phyloP scores from a whole-genome alignment of 2,113 vertebrate species.

The Callorhinus ursinus region DNA sequence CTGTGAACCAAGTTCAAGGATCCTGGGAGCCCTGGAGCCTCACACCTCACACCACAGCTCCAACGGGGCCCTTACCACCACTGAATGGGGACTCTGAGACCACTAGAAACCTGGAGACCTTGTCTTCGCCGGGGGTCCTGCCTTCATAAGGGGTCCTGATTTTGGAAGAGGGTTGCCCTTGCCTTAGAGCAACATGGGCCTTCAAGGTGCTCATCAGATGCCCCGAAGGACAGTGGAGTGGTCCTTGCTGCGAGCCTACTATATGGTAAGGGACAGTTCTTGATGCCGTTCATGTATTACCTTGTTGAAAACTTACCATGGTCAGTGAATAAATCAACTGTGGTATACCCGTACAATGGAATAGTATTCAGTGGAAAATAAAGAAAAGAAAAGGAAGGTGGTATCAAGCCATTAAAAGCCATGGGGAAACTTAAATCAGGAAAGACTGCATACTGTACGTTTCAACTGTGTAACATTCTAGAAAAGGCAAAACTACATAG shows the following conservation, averaged over 20 bases:
- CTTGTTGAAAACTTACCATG: not conserved
- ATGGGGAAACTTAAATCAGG: not conserved
- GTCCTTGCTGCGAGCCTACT: not conserved
- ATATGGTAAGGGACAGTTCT: not conserved
- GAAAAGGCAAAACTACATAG: not conserved
- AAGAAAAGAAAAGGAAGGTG: not conserved
- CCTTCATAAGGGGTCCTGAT: not conserved
- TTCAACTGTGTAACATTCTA: not conserved
- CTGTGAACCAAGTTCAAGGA: not conserved
- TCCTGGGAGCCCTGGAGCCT: not conserved
- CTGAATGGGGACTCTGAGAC: not conserved
- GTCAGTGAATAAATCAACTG: not conserved
- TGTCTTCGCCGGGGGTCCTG: not conserved
- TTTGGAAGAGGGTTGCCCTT: not conserved
- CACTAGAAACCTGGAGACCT: not conserved
- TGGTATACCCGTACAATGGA: not conserved
- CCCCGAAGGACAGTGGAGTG: not conserved
- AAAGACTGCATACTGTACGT: not conserved
- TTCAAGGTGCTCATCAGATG: not conserved
- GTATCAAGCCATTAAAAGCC: not conserved
- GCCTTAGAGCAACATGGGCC: no score
- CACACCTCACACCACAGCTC: not conserved
- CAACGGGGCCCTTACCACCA: fast-evolving
- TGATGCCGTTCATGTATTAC: not conserved
- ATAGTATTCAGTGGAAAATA: not conserved